Evolutionary conservation across 2,888 invertebrate species (phyloP).

Genomic region (Anthoptus insignis): DNA sequence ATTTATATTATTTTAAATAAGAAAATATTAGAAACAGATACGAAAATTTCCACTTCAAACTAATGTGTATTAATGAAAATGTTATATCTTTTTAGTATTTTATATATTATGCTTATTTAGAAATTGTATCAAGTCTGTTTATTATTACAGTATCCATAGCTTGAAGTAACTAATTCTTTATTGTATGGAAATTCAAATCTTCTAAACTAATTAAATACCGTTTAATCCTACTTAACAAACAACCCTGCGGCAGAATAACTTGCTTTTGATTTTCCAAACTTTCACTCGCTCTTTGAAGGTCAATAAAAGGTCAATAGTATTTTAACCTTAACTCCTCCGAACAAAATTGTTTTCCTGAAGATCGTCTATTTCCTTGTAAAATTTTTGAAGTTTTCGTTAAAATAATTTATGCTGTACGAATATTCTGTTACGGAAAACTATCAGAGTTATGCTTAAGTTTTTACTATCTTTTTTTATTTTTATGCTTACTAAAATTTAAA

Average conservation of each 20-base stretch:
- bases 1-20: too few species aligned
- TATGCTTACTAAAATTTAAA: too few species aligned
- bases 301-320: constrained; percentile 28
- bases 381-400: background rate
- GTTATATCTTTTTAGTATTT: too few species aligned
- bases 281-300: constrained; percentile 32
- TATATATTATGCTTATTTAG: background rate
- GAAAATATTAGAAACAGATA: too few species aligned
- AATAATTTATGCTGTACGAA: background rate
- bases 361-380: constrained; percentile 2
- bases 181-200: constrained; percentile 34
- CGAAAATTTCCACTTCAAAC: too few species aligned
- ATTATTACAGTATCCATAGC: constrained; percentile 17
- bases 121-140: constrained; percentile 14
- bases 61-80: too few species aligned
- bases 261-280: constrained; percentile 38
- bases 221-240: constrained; percentile 37
- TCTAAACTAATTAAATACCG: constrained; percentile 35
- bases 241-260: constrained; percentile 32
- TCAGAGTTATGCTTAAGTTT: too few species aligned
- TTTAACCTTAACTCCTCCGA: constrained; percentile 26
- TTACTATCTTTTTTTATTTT: background rate
- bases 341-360: constrained; percentile 27
- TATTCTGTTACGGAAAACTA: too few species aligned
- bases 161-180: constrained; percentile 28